Conservation (phyloP, 2,888 invertebrate genomes). For the Aleiodes alternator region DNA sequence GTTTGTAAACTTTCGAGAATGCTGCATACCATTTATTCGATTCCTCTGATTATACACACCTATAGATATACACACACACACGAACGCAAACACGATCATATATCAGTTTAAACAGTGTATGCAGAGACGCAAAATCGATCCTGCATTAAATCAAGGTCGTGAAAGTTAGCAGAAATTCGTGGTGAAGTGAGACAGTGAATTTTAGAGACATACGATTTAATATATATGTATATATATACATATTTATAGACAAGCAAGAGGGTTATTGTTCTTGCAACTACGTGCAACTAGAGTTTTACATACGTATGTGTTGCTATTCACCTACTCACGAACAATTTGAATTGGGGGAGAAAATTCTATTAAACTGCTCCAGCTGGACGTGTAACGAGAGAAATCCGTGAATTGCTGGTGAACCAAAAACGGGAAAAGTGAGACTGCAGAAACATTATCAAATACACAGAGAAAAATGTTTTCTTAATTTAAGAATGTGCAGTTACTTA, state of each 20-base stretch:
- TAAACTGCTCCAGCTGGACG: constrained; percentile 40
- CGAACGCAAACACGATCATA: background rate
- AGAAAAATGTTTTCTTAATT: no score
- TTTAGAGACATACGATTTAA: constrained; percentile 6
- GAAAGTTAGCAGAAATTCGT: constrained; percentile 53
- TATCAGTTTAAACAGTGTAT: constrained; percentile 2
- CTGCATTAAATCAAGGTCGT: constrained; percentile 58
- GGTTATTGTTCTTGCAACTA: constrained; percentile 37
- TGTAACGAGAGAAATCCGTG: constrained; percentile 38
- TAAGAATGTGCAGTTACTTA: no score
- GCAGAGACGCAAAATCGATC: constrained; percentile 42
- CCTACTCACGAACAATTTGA: background rate
- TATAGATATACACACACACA: background rate
- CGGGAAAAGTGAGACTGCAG: background rate
- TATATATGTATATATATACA: no score
- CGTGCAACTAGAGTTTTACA: constrained; percentile 42
- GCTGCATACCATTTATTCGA: constrained; percentile 27
- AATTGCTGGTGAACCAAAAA: constrained; percentile 25
- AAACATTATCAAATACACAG: constrained; percentile 11
- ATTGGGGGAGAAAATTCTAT: constrained; percentile 17
- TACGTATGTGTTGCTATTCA: constrained; percentile 34
- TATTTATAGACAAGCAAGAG: background rate
- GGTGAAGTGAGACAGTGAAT: constrained; percentile 23
- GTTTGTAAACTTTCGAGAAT: constrained; percentile 24
- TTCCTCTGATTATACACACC: constrained; percentile 16